A percentile compares a stretch with the other conserved stretches of the same genome.
These are phyloP conservation scores for Polydrusus cervinus DNA, from an alignment of 2,888 invertebrate species.

Conservation along the genomic window DNA sequence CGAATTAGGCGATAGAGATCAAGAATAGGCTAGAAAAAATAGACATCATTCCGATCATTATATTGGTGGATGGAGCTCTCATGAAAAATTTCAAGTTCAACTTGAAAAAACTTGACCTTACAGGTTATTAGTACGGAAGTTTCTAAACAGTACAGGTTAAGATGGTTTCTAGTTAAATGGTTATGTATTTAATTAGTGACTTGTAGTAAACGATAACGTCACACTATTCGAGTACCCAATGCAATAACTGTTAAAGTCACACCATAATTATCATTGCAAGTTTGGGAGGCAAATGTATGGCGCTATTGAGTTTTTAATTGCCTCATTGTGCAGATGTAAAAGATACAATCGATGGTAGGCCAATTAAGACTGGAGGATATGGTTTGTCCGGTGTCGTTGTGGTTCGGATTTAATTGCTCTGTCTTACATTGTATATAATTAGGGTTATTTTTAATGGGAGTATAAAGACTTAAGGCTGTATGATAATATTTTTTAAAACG, in stretches of 20 bases:
- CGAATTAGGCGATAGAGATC: too few relatives aligned
- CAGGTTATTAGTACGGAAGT: too few relatives aligned
- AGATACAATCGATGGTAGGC: conserved; percentile 54
- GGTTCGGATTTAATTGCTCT: conserved; percentile 51
- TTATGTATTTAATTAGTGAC: not conserved
- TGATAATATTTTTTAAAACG: too few relatives aligned
- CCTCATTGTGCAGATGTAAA: conserved; percentile 53
- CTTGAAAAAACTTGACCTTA: too few relatives aligned
- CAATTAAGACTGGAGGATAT: conserved; percentile 52
- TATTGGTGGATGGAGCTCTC: too few relatives aligned
- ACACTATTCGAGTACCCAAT: not conserved
- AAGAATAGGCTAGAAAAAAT: too few relatives aligned
- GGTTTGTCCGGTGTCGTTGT: conserved; percentile 48
- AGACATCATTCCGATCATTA: too few relatives aligned
- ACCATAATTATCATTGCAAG: conserved; percentile 46
- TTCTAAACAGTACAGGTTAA: too few relatives aligned
- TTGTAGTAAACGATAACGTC: too few relatives aligned
- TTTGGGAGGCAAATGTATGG: conserved; percentile 35
- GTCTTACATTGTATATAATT: conserved; percentile 39
- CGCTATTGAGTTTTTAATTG: conserved; percentile 52
- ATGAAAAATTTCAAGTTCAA: too few relatives aligned
- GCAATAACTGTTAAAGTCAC: conserved; percentile 29
- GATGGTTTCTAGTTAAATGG: too few relatives aligned
- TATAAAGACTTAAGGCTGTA: conserved; percentile 16
- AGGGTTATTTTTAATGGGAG: conserved; percentile 22